phyloP scores from a whole-genome alignment of 2,113 vertebrate species.

The Sclerurus mexicanus region DNA sequence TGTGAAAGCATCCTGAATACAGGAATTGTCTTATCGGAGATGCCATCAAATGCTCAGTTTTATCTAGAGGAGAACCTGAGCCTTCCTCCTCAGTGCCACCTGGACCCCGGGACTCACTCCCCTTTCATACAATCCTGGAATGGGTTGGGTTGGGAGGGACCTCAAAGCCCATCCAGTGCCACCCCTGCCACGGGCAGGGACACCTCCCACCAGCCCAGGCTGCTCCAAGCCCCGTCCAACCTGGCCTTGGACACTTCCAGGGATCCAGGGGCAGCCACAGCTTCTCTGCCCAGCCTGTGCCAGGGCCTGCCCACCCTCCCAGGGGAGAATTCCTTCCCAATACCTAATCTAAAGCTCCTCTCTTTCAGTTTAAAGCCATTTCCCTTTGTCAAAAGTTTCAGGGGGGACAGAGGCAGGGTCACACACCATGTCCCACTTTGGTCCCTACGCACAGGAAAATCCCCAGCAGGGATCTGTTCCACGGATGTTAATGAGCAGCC shows the following conservation, averaged over 20 bases:
- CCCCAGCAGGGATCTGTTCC: neutral
- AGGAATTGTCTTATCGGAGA: neutral
- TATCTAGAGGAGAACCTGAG: neutral
- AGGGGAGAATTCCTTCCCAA: fast-evolving
- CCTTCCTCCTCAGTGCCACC: neutral
- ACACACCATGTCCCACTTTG: neutral
- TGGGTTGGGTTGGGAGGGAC: no score
- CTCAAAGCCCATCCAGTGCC: neutral
- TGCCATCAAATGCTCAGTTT: fast-evolving
- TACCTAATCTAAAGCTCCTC: fast-evolving
- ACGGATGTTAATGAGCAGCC: conserved; percentile 39
- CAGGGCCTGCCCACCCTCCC: neutral
- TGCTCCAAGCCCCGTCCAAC: neutral
- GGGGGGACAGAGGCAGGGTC: neutral
- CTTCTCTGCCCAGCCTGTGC: neutral
- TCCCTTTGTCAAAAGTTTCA: neutral
- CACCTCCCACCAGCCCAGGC: neutral
- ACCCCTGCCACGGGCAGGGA: neutral
- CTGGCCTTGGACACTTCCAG: neutral
- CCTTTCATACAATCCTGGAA: neutral
- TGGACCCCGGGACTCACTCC: neutral
- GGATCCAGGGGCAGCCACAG: neutral
- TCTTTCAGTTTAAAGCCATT: neutral
- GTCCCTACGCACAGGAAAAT: fast-evolving
- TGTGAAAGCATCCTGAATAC: neutral